A percentile compares a stretch with the other conserved stretches of the same genome.
Evolutionary conservation across 1,140 invertebrate species (phyloP).

Genomic region (Phenacoccus solenopsis): DNA sequence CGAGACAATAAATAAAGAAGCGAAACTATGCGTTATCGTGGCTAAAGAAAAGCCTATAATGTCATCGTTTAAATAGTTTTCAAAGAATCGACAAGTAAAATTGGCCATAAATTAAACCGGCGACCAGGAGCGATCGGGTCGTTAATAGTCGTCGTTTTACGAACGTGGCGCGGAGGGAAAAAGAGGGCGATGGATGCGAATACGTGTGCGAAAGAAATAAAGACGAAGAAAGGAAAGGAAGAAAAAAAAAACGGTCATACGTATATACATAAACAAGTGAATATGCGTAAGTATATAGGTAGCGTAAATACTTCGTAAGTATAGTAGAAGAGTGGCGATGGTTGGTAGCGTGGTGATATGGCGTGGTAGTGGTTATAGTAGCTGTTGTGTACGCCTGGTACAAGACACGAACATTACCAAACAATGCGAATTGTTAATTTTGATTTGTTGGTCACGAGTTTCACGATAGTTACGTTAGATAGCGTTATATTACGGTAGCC

Average conservation of each 20-base stretch:
- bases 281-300: background rate
- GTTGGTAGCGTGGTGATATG: background rate
- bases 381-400: constrained; percentile 9
- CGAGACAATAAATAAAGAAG: constrained; percentile 17
- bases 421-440: constrained; percentile 18
- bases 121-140: constrained; percentile 12
- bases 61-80: constrained; percentile 18
- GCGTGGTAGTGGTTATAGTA: background rate
- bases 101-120: constrained; percentile 15
- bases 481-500: constrained; percentile 17
- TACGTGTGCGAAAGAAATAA: constrained; percentile 22
- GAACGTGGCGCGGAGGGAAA: background rate
- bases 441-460: constrained; percentile 17
- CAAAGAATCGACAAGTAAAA: constrained; percentile 18
- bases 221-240: constrained; percentile 20
- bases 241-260: constrained; percentile 20
- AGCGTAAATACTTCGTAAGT: background rate
- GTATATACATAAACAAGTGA: constrained; percentile 6
- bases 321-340: background rate
- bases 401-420: constrained; percentile 17
- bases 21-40: constrained; percentile 11
- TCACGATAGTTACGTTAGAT: constrained; percentile 17
- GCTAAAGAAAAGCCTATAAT: constrained; percentile 13
- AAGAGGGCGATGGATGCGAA: constrained; percentile 16
- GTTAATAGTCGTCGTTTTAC: constrained; percentile 10